Evolutionary conservation across 2,888 invertebrate species (phyloP).

Genomic region (Smittia aterrima): DNA sequence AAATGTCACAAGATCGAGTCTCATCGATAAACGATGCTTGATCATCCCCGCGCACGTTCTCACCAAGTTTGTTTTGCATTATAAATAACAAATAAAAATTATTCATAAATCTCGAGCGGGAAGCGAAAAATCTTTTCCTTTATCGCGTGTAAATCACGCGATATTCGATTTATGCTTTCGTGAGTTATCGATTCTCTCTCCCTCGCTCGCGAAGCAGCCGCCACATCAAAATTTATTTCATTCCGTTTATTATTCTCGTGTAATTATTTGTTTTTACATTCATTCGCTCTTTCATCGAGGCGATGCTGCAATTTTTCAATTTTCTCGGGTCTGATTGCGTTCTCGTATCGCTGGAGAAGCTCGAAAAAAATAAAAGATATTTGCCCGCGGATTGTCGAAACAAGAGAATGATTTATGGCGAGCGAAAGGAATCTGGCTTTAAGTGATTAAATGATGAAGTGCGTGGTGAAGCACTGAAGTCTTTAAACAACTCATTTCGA

Average conservation of each 20-base stretch:
- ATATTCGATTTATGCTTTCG: slow-evolving; percentile 11
- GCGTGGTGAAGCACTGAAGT: slow-evolving; percentile 23
- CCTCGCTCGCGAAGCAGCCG: background rate
- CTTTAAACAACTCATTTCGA: background rate
- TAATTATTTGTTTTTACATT: slow-evolving; percentile 39
- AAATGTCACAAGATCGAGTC: too few relatives aligned
- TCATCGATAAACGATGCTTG: too few relatives aligned
- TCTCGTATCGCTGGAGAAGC: background rate
- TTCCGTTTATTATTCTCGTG: slow-evolving; percentile 36
- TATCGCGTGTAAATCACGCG: slow-evolving; percentile 6
- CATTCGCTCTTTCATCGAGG: slow-evolving; percentile 5
- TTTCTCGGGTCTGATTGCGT: background rate
- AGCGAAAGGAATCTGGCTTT: slow-evolving; percentile 9
- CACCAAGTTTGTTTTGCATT: background rate
- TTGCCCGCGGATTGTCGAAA: background rate
- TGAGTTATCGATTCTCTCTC: slow-evolving; percentile 6
- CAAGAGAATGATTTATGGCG: background rate
- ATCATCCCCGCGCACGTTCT: background rate
- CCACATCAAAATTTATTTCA: slow-evolving; percentile 30
- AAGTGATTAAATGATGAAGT: slow-evolving; percentile 28
- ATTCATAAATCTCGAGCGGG: background rate
- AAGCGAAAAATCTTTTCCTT: background rate
- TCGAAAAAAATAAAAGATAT: background rate
- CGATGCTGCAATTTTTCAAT: background rate
- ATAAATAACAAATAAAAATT: slow-evolving; percentile 1